These are phyloP conservation scores for Sebastes trivittatus DNA, from an alignment of 2,797 vertebrate species.

Conservation along the genomic window DNA sequence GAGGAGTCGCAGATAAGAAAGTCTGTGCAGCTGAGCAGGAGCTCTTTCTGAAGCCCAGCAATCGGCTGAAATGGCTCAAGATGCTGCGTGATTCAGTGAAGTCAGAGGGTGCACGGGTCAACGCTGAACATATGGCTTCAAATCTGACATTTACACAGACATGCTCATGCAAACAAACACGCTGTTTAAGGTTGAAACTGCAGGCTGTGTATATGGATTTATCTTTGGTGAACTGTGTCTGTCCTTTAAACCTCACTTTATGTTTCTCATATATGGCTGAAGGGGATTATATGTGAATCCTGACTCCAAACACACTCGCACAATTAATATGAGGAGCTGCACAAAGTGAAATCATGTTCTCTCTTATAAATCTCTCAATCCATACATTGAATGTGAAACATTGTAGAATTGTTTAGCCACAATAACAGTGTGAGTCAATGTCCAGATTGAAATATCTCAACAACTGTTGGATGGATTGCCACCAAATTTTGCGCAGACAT, in stretches of 20 bases:
- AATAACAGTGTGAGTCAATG: neutral
- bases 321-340: neutral
- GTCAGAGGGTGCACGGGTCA: neutral
- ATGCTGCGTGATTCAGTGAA: slow-evolving; percentile 3
- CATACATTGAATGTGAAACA: neutral
- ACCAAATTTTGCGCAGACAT: neutral
- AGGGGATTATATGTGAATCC: slow-evolving; percentile 33
- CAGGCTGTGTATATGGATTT: neutral
- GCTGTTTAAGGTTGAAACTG: neutral
- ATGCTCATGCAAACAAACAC: neutral
- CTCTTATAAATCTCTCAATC: neutral
- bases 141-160: neutral
- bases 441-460: neutral
- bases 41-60: neutral
- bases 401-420: neutral
- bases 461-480: no score
- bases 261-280: slow-evolving; percentile 25
- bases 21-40: neutral
- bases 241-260: slow-evolving; percentile 13
- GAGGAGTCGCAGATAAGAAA: slow-evolving; percentile 38
- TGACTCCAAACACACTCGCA: neutral
- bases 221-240: neutral
- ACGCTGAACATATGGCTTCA: neutral
- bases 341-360: slow-evolving; percentile 2
- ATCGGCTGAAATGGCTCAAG: neutral